A percentile compares a stretch with the other conserved stretches of the same genome.
These are phyloP conservation scores for Charaxes varanes DNA, from an alignment of 1,140 invertebrate genomes.

Conservation along the genomic window DNA sequence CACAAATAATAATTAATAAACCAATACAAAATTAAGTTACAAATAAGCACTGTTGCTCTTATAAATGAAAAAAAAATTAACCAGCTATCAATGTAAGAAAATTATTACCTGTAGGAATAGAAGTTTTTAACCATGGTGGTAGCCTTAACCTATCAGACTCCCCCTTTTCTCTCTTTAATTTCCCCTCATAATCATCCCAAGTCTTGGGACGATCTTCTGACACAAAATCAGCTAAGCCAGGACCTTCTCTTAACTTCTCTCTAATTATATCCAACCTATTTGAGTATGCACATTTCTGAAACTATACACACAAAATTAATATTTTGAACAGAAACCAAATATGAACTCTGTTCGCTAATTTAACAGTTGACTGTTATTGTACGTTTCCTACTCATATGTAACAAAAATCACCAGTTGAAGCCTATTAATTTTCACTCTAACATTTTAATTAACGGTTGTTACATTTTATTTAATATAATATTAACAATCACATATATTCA, in stretches of 20 bases:
- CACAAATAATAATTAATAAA: no score
- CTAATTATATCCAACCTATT: conserved; percentile 71
- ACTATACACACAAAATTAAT: conserved; percentile 27
- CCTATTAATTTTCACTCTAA: neutral
- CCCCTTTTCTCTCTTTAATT: conserved; percentile 89
- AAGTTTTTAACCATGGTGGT: conserved; percentile 97
- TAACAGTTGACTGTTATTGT: no score
- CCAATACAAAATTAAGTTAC: no score
- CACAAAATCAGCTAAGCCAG: conserved; percentile 79
- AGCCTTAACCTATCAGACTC: conserved; percentile 88
- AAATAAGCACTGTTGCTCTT: no score
- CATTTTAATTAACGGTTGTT: neutral
- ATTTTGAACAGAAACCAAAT: no score
- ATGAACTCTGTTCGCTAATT: no score
- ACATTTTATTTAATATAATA: neutral
- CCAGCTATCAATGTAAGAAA: no score
- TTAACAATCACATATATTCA: neutral
- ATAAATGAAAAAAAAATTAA: no score
- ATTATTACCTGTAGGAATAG: conserved; percentile 88
- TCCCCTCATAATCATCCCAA: conserved; percentile 83
- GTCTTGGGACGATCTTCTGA: conserved; percentile 74
- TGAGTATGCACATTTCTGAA: conserved; percentile 49
- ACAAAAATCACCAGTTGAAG: neutral
- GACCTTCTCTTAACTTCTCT: conserved; percentile 77
- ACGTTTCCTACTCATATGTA: no score